Percentiles rank a stretch among this genome's conserved stretches.
Conservation (phyloP, 2,113 vertebrate species). For the Lampris incognitus region DNA sequence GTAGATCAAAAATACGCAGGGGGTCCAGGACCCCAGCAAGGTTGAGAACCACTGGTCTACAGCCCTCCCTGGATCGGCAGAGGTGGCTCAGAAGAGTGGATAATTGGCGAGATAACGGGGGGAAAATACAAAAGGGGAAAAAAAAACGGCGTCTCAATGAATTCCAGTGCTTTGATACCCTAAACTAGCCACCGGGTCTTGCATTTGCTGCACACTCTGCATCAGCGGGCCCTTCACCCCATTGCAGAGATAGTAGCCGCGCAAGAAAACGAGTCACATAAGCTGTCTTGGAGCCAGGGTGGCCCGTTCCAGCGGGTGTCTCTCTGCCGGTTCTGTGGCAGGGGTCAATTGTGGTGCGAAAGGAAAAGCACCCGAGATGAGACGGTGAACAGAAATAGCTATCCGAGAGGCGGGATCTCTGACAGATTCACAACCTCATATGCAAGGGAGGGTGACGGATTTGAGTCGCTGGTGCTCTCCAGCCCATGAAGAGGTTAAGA, state of each 20-base stretch:
- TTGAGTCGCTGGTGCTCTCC: conserved; percentile 26
- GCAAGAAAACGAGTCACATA: conserved; percentile 53
- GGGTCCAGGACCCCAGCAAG: no score
- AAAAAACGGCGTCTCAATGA: neutral
- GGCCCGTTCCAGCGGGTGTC: conserved; percentile 17
- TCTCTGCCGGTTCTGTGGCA: conserved; percentile 45
- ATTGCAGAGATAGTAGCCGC: conserved; percentile 20
- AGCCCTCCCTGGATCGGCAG: no score
- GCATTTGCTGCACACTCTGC: conserved; percentile 46
- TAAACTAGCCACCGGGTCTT: conserved; percentile 19
- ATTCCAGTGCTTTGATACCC: conserved; percentile 30
- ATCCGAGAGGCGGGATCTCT: conserved; percentile 4
- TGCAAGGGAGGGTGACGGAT: conserved; percentile 37
- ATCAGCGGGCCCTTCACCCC: conserved; percentile 15
- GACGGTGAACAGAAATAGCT: conserved; percentile 19
- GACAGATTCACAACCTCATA: conserved; percentile 57
- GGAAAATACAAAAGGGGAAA: no score
- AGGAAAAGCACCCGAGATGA: neutral
- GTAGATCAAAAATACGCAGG: no score
- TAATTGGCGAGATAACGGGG: no score
- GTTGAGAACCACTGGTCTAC: no score
- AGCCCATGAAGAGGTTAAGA: conserved; percentile 52
- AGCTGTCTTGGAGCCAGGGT: conserved; percentile 49
- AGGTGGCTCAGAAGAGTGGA: no score
- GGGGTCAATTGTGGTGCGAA: conserved; percentile 33